A percentile compares a stretch with the other conserved stretches of the same genome.
phyloP scores from a whole-genome alignment of 1,140 invertebrate genomes.

The Batillaria attramentaria region DNA sequence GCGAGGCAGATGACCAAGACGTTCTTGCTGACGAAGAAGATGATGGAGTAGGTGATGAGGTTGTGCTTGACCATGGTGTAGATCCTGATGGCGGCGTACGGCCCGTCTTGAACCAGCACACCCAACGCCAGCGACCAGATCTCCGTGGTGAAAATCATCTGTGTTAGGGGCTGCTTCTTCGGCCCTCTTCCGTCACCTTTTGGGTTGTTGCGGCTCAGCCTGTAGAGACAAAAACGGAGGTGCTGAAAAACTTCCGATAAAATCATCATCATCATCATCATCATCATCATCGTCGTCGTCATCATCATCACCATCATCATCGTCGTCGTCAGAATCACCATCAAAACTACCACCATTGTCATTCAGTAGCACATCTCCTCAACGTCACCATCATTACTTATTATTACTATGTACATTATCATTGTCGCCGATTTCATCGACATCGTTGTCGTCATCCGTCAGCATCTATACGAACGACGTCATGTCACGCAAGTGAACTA shows the following conservation, averaged over 20 bases:
- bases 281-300: background rate
- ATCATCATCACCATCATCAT: background rate
- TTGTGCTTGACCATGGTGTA: conserved; percentile 59
- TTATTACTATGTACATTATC: no score
- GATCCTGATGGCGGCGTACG: conserved; percentile 21
- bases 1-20: conserved; percentile 83
- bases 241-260: background rate
- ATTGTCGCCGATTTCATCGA: no score
- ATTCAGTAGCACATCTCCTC: no score
- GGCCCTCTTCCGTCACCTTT: background rate
- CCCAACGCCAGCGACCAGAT: conserved; percentile 80
- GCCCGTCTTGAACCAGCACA: conserved; percentile 68
- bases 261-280: background rate
- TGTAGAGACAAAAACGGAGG: background rate
- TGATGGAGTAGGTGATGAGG: conserved; percentile 91
- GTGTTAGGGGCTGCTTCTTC: conserved; percentile 20
- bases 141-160: conserved; percentile 75
- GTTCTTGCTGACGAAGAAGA: conserved; percentile 92
- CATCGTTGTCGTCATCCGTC: no score
- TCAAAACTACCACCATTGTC: no score
- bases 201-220: background rate
- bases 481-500: no score
- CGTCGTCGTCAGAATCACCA: background rate
- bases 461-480: no score
- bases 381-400: no score